A percentile compares a stretch with the other conserved stretches of the same genome.
These are phyloP conservation scores for Plumapathes pennacea DNA, from an alignment of 92 coral and sea anemone genomes.

Conservation along the genomic window DNA sequence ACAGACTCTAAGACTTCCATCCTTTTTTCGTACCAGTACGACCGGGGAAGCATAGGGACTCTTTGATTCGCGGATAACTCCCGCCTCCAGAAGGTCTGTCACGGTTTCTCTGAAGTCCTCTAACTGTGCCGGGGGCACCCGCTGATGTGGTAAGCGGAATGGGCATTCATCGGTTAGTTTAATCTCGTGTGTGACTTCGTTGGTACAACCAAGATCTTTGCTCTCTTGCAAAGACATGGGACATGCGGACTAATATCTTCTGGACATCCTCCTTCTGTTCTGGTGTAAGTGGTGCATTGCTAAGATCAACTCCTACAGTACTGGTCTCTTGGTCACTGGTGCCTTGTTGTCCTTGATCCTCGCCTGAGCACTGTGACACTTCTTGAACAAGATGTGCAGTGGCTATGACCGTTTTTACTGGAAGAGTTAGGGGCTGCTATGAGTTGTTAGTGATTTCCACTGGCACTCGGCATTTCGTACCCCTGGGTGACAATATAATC, in stretches of 20 bases:
- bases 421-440: neutral
- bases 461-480: constrained; percentile 5
- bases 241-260: constrained; percentile 12
- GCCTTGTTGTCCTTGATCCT: neutral
- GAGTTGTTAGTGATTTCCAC: constrained; percentile 18
- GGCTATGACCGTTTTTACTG: neutral
- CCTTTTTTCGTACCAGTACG: constrained; percentile 19
- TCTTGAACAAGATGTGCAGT: neutral
- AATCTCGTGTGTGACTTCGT: constrained; percentile 10
- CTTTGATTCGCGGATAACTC: constrained; percentile 24
- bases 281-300: constrained; percentile 1
- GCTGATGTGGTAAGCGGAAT: constrained; percentile 5
- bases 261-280: constrained; percentile 10
- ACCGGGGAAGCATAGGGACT: constrained; percentile 35
- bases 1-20: constrained; percentile 8
- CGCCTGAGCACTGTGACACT: neutral
- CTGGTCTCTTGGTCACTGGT: too few species aligned
- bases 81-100: constrained; percentile 5
- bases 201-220: constrained; percentile 19
- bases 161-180: constrained; percentile 18
- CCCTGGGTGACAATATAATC: neutral
- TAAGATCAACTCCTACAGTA: constrained; percentile 2
- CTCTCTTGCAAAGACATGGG: constrained; percentile 17
- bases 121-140: constrained; percentile 26
- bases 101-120: constrained; percentile 25